Base-by-base conservation (phyloP, 2,888 invertebrate genomes). In the Netelia melanura region DNA sequence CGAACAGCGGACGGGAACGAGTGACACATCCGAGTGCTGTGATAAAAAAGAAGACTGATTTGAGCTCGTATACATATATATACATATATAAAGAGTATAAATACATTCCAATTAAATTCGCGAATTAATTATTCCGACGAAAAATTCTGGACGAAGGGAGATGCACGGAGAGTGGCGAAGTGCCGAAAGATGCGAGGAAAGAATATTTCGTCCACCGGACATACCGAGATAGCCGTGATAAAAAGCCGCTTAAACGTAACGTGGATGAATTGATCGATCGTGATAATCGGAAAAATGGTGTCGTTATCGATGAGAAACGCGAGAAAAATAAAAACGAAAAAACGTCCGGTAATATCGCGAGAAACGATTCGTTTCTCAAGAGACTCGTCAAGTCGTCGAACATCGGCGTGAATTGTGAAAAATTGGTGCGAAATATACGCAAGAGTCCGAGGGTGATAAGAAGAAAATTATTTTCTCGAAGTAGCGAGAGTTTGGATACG, bases 171-270 rank as follows among this genome's bases (percentile, higher is more conserved):
- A 91, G 89, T 87, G 88, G 88, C 81, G 77, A 76, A 84, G 67
- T 1, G 30, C 44, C 87, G 83, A 87, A 64, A 62, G 88, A 81
- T 86, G 83, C 83, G 86, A 90, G 88, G 70, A 86, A 72, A 89
- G 88, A 87, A 88, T 89, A 76, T 91, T 89, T 88, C 77, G 90
- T 74, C 92, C 92, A 68, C 92, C 92, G 79, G 92, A 92, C 81
- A 91, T 93, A 76, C 83, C 82, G 61, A 91, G 91, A 91, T 92
- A 92, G 88, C 89, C 85, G 81, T 54, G 62, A 68, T 17, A 25
- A 14, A 5, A 9, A 2, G 11, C 25, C 14, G 8, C 25, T 8
- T 5, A 17, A 43, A 56, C 10, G 44, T 48, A 30, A 10, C 5
- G 11, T 14, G 30, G 52, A 10, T 21, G 44, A 62, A 9, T 44